Percentiles rank a stretch among this genome's conserved stretches.
These are phyloP conservation scores for Hipposideros larvatus DNA, from an alignment of 2,797 vertebrate species.

Conservation along the genomic window DNA sequence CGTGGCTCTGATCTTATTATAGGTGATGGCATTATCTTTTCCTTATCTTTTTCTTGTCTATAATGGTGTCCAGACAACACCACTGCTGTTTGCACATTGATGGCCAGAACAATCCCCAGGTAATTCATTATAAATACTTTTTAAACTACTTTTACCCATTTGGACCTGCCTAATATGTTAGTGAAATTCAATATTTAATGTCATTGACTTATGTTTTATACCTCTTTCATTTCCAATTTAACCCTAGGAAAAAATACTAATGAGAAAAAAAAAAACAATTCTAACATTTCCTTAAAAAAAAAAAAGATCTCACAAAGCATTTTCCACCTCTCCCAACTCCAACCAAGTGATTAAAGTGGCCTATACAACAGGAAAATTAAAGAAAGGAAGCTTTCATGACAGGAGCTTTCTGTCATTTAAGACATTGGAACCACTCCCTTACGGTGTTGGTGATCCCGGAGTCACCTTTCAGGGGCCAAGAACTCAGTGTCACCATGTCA, in stretches of 20 bases:
- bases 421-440: background rate
- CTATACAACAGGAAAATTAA: background rate
- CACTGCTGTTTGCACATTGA: background rate
- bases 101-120: background rate
- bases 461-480: background rate
- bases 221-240: background rate
- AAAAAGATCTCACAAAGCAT: constrained; percentile 7
- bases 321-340: background rate
- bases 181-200: constrained; percentile 9
- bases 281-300: constrained; percentile 25
- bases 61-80: background rate
- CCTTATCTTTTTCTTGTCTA: background rate
- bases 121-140: constrained; percentile 9
- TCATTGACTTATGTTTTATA: background rate
- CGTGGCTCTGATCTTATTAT: background rate
- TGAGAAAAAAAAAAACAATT: constrained; percentile 50
- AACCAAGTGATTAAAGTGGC: background rate
- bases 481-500: background rate
- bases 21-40: background rate
- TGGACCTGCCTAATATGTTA: constrained; percentile 19
- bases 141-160: background rate
- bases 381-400: background rate
- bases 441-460: background rate
- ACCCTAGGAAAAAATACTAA: background rate
- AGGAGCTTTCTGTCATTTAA: background rate